These are phyloP conservation scores for Antitype chi DNA, from an alignment of 2,888 invertebrate genomes.

Conservation along the genomic window DNA sequence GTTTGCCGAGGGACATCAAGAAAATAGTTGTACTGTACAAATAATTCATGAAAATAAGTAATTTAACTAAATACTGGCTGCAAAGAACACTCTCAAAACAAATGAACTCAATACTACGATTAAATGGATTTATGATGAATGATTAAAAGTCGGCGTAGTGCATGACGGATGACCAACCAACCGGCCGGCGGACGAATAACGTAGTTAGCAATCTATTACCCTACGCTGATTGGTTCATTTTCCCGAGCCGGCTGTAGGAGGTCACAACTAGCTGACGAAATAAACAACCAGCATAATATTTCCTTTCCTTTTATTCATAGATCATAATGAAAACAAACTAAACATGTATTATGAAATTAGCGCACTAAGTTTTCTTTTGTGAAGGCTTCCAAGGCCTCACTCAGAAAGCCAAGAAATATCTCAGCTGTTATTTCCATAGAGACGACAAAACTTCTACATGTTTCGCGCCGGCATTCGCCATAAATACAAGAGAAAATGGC, in stretches of 20 bases:
- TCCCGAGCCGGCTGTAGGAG: slow-evolving; percentile 18
- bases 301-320: slow-evolving; percentile 15
- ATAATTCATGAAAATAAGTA: background rate
- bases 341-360: slow-evolving; percentile 41
- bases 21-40: too few species aligned
- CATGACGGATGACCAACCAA: slow-evolving; percentile 22
- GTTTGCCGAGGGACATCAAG: too few species aligned
- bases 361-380: slow-evolving; percentile 25
- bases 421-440: slow-evolving; percentile 49
- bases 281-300: slow-evolving; percentile 13
- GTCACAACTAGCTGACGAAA: slow-evolving; percentile 25
- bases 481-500: slow-evolving; percentile 44
- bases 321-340: slow-evolving; percentile 34
- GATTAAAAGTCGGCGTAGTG: slow-evolving; percentile 19
- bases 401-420: slow-evolving; percentile 42
- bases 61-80: background rate
- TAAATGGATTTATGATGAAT: background rate
- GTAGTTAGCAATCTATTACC: slow-evolving; percentile 38
- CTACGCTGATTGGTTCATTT: slow-evolving; percentile 47
- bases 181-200: slow-evolving; percentile 24
- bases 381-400: slow-evolving; percentile 31
- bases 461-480: slow-evolving; percentile 31
- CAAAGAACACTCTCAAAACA: background rate
- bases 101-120: background rate
- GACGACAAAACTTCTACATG: slow-evolving; percentile 52